Evolutionary conservation across 2,113 vertebrate species (phyloP), one percentile per base, ranked within the genome.

Genomic region (Aptenodytes patagonicus): DNA sequence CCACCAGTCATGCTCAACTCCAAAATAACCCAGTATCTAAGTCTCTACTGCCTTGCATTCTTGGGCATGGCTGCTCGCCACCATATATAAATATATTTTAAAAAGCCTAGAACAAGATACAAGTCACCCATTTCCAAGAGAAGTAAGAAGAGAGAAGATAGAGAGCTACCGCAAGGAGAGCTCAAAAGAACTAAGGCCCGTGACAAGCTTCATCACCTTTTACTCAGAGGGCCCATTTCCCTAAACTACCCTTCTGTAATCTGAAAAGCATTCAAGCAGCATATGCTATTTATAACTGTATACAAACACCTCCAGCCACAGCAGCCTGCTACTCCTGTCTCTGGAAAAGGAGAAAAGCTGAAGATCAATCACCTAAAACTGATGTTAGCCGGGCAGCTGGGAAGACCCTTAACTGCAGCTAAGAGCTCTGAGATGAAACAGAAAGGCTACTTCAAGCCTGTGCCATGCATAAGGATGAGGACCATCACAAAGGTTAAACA

Each of bases 401-500:
- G 19, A 93, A 83, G 34, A 89, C 36, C 10, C 10, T 24, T 32
- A 64, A 24, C 11, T 5, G 2, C 40, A 66, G 38, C 52, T 22
- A n/a, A 44, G n/a, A 69, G 32, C 57, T 79, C 32, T 0, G 2
- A 64, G 44, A 62, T 12, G 22, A 65, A 72, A 55, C 11, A 72
- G 26, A 69, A 82, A 73, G 19, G 26, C 49, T 31, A 2, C 42
- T 58, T 52, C n/a, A 65, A 47, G 32, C 20, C 29, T 42, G 17
- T 29, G 54, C 12, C n/a, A 32, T 11, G 3, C 10, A 1, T 16
- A 28, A 32, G 36, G 24, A 51, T 1, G 0, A 92, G 17, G 38
- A 66, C 20, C 64, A 46, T 1, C 0, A 0, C 24, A 60, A 68
- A 51, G 17, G 44, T 52, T 65, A 52, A 87, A 64, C 13, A 46